phyloP scores from a whole-genome alignment of 2,113 vertebrate species.

The Rhineura floridana region DNA sequence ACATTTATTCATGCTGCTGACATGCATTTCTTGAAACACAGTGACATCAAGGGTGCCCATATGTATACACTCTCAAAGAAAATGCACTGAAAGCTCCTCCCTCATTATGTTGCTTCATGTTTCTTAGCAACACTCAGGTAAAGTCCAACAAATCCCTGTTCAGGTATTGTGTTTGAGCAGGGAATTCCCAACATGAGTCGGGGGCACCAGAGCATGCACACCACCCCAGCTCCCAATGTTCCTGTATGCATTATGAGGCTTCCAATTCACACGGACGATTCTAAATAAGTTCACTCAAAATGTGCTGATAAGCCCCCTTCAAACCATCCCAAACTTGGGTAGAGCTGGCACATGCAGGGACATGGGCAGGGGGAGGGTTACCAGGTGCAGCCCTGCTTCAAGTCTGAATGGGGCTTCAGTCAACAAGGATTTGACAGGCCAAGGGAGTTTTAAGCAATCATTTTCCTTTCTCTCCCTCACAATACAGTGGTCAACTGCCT shows the following conservation, averaged over 20 bases:
- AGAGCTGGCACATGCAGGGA: too few species aligned
- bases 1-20: background rate
- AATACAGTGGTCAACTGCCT: background rate
- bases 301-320: too few species aligned
- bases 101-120: background rate
- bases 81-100: background rate
- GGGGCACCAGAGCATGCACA: too few species aligned
- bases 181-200: too few species aligned
- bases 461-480: background rate
- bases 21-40: background rate
- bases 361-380: too few species aligned
- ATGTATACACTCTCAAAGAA: background rate
- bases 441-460: accelerated
- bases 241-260: too few species aligned
- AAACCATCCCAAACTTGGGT: too few species aligned
- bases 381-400: too few species aligned
- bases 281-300: too few species aligned
- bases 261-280: too few species aligned
- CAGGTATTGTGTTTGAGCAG: background rate
- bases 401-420: background rate
- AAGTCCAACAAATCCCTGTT: too few species aligned
- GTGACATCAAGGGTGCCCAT: background rate
- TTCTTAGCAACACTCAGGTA: background rate
- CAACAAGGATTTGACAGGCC: background rate
- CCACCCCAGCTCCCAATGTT: too few species aligned